Evolutionary conservation across 2,888 invertebrate genomes (phyloP), one percentile per base, ranked within the genome.

Genomic region (Argyra leucocephala): DNA sequence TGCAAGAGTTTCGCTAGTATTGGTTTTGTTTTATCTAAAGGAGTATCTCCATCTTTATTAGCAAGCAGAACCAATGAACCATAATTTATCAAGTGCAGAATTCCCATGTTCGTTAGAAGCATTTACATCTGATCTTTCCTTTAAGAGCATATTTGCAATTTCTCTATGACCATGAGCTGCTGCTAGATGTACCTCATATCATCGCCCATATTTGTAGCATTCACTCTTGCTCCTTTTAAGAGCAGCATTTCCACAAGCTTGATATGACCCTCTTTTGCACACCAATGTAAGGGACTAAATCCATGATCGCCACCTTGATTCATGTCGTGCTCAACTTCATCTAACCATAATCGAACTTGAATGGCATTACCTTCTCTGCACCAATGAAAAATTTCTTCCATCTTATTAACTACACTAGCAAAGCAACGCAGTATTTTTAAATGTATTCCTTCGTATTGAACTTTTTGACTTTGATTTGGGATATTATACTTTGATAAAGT

Each of bases 311-410:
- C 99, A 22, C 99, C 98, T 81, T 96, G 93, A 82, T 99, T 99
- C 87, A 99, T 90, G 80, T 99, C 99, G 86, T 99, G 95, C 82
- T 99, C 98, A 7, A 96, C 96, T 82, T 99, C 98, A 79, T 99
- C 99, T 67, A 99, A 84, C 99, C 99, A 99, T 72, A 99, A 91
- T 72, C 98, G 87, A 68, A 99, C 96, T 86, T 97, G 97, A 80
- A 99, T 88, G 48, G 96, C 92, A 84, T 98, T 98, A 77, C 98
- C 98, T 83, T 97, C 96, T 66, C 95, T 87, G 79, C 96, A 96
- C 96, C 96, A 96, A 77, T 96, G 95, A 83, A 98, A 98, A 80
- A 99, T 96, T 86, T 98, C 98, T 82, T 98, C 97, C 96, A 97
- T 96, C 76, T 58, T 69, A 48, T 62, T 23, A 36, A 15, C n/a